Conservation (phyloP, 1,140 invertebrate genomes). For the Pentalonia nigronervosa region DNA sequence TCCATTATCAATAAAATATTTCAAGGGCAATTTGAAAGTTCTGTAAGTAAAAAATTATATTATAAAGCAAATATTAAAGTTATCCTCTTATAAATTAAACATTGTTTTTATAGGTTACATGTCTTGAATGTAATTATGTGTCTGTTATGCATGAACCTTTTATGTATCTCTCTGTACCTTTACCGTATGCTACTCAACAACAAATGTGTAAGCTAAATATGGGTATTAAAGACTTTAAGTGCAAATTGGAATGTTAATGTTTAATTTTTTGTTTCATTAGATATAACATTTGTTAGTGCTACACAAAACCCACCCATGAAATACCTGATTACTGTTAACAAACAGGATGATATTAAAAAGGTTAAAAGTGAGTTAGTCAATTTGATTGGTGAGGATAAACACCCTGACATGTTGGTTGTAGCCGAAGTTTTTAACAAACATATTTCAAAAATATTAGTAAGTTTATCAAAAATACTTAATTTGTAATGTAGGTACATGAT, state of each 20-base stretch:
- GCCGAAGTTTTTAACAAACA: conserved; percentile 74
- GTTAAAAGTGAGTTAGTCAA: conserved; percentile 69
- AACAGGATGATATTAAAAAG: conserved; percentile 70
- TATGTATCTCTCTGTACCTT: conserved; percentile 76
- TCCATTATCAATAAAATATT: conserved; percentile 74
- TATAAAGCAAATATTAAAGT: background rate
- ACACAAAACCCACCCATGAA: conserved; percentile 66
- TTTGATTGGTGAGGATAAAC: conserved; percentile 59
- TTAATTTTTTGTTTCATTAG: conserved; percentile 63
- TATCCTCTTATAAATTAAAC: conserved; percentile 29
- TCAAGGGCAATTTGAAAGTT: conserved; percentile 78
- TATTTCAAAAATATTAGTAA: conserved; percentile 72
- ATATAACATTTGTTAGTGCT: conserved; percentile 70
- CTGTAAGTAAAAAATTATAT: conserved; percentile 64
- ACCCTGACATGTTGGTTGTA: conserved; percentile 64
- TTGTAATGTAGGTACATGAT: background rate
- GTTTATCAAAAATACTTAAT: conserved; percentile 57
- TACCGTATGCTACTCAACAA: conserved; percentile 74
- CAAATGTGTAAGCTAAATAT: conserved; percentile 67
- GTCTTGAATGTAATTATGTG: conserved; percentile 72
- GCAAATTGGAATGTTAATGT: background rate
- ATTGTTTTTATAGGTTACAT: conserved; percentile 70
- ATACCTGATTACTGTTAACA: conserved; percentile 71
- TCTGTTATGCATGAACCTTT: conserved; percentile 79
- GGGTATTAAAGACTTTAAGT: background rate